Evolutionary conservation across 2,113 vertebrate species (phyloP).

Genomic region (Baryphthengus martii): DNA sequence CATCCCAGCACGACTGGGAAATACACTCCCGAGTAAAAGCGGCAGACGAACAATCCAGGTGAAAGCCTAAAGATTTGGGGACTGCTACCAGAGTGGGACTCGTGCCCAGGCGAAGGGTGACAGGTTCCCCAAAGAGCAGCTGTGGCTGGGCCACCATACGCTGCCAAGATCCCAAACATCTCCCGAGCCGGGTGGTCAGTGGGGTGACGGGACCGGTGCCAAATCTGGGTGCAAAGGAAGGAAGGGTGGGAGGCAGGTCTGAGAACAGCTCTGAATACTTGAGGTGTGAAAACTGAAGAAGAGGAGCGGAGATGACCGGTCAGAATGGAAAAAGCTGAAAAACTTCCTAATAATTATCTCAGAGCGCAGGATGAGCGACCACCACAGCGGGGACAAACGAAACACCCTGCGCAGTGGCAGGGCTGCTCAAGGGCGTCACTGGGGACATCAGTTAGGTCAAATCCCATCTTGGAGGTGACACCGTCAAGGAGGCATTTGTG

Average conservation of each 20-base stretch:
- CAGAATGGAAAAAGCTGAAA: neutral
- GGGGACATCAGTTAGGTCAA: neutral
- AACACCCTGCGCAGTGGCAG: neutral
- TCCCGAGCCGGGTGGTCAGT: neutral
- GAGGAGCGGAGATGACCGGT: neutral
- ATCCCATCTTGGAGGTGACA: no score
- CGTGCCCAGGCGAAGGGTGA: neutral
- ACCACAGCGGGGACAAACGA: neutral
- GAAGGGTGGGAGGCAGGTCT: neutral
- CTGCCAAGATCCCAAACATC: neutral
- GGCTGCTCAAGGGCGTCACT: neutral
- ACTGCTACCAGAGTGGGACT: neutral
- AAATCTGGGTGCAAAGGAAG: neutral
- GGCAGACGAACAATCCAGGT: neutral
- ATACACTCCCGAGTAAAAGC: fast-evolving
- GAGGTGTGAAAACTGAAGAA: neutral
- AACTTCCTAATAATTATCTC: neutral
- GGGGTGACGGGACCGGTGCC: neutral
- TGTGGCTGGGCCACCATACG: fast-evolving
- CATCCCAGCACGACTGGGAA: neutral
- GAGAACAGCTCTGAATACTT: neutral
- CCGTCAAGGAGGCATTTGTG: neutral
- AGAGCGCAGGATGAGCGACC: neutral
- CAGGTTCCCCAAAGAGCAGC: neutral
- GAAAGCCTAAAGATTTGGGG: neutral